phyloP scores from a whole-genome alignment of 2,888 invertebrate genomes.

The Parthenolecanium corni region DNA sequence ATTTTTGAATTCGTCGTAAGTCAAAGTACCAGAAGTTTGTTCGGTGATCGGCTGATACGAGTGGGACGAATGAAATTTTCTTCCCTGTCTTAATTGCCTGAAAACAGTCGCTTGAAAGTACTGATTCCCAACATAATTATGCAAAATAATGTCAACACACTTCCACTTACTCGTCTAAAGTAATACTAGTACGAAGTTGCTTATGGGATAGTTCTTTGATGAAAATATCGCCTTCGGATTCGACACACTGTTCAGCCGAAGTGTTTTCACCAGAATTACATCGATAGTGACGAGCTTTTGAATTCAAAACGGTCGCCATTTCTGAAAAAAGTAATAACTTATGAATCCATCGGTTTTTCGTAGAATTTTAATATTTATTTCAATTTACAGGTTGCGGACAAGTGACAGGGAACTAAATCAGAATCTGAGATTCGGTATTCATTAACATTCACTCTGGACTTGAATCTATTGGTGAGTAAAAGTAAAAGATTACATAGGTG shows the following conservation, averaged over 20 bases:
- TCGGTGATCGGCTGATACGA: slow-evolving; percentile 29
- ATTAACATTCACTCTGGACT: too few species aligned
- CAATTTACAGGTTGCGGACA: too few species aligned
- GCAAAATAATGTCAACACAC: background rate
- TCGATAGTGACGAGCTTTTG: slow-evolving; percentile 5
- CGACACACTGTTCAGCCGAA: slow-evolving; percentile 33
- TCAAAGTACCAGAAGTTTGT: slow-evolving; percentile 23
- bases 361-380: too few species aligned
- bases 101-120: background rate
- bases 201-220: slow-evolving; percentile 38
- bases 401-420: too few species aligned
- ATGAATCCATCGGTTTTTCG: too few species aligned
- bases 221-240: slow-evolving; percentile 38
- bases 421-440: too few species aligned
- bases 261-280: slow-evolving; percentile 1
- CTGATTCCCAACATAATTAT: background rate
- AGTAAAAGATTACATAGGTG: too few species aligned
- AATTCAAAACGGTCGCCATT: slow-evolving; percentile 15
- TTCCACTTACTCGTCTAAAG: slow-evolving; percentile 36
- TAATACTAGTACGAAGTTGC: slow-evolving; percentile 36
- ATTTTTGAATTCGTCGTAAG: slow-evolving; percentile 25
- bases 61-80: slow-evolving; percentile 32
- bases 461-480: too few species aligned
- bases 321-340: too few species aligned
- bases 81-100: slow-evolving; percentile 33